A percentile compares a stretch with the other conserved stretches of the same genome.
phyloP scores from a whole-genome alignment of 2,797 vertebrate species.

The Chaunax sp. region DNA sequence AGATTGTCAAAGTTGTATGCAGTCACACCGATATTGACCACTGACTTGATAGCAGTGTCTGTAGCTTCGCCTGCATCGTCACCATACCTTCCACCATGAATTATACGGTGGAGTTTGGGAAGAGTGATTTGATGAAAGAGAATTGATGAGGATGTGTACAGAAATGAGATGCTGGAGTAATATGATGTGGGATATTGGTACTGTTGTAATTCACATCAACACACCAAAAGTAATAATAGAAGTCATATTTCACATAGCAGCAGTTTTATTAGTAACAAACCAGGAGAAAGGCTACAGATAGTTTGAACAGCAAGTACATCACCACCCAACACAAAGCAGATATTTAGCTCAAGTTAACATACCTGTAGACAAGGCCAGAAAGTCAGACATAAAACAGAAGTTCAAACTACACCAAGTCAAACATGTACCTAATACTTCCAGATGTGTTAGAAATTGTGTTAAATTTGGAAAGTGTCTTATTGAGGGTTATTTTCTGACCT shows the following conservation, averaged over 20 bases:
- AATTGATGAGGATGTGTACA: conserved; percentile 6
- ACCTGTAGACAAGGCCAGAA: conserved; percentile 30
- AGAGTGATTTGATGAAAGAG: conserved; percentile 16
- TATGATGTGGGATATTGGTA: neutral
- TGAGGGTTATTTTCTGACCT: conserved; percentile 47
- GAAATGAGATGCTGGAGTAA: conserved; percentile 7
- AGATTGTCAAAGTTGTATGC: conserved; percentile 91
- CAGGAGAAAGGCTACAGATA: conserved; percentile 39
- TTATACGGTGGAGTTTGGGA: conserved; percentile 28
- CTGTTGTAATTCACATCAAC: conserved; percentile 7
- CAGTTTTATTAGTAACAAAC: conserved; percentile 68
- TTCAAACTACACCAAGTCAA: conserved; percentile 41
- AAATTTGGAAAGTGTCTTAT: neutral
- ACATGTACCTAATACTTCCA: neutral
- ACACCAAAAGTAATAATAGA: conserved; percentile 6
- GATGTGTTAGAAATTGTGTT: conserved; percentile 5
- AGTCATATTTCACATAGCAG: conserved; percentile 28
- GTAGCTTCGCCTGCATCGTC: conserved; percentile 87
- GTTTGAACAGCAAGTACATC: conserved; percentile 48
- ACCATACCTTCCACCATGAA: conserved; percentile 88
- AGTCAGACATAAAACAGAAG: conserved; percentile 28
- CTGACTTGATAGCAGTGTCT: conserved; percentile 87
- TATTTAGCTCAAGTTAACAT: conserved; percentile 28
- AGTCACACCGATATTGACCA: conserved; percentile 87
- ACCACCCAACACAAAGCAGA: conserved; percentile 52